Percentiles rank a stretch among this genome's conserved stretches.
Evolutionary conservation across 2,797 vertebrate species (phyloP).

Genomic region (Capromys pilorides): DNA sequence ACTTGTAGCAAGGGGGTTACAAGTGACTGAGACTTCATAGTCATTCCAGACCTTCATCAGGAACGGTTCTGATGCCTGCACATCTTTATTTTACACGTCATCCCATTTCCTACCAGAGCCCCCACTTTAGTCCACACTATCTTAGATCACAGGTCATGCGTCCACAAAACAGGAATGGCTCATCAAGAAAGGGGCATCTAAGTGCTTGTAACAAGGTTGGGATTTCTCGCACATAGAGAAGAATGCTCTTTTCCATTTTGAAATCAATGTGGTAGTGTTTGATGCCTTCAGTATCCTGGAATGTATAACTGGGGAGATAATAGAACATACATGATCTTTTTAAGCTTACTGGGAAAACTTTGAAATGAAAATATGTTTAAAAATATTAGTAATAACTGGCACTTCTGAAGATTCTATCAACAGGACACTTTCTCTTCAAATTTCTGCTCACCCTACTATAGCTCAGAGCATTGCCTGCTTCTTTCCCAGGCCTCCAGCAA

Average conservation of each 20-base stretch:
- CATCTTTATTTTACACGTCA: conserved; percentile 80
- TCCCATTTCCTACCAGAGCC: conserved; percentile 75
- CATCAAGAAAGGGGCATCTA: neutral
- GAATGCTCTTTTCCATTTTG: neutral
- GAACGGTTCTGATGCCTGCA: conserved; percentile 71
- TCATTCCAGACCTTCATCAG: conserved; percentile 82
- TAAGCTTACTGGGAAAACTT: neutral
- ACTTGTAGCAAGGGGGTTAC: conserved; percentile 74
- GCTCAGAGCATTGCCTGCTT: neutral
- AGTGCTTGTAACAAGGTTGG: neutral
- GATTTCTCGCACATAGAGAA: neutral
- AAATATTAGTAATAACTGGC: neutral
- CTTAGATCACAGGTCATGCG: conserved; percentile 59
- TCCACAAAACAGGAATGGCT: conserved; percentile 34
- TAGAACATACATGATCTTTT: neutral
- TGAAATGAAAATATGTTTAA: neutral
- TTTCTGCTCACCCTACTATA: rapidly evolving
- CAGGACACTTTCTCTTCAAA: neutral
- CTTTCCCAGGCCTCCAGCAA: neutral
- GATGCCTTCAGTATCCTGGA: neutral
- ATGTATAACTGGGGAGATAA: neutral
- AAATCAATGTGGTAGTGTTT: neutral
- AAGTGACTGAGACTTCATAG: conserved; percentile 69
- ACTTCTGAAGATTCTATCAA: neutral
- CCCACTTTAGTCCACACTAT: conserved; percentile 76